A percentile compares a stretch with the other conserved stretches of the same genome.
Evolutionary conservation across 2,888 invertebrate genomes (phyloP).

Genomic region (Cactoblastis cactorum): DNA sequence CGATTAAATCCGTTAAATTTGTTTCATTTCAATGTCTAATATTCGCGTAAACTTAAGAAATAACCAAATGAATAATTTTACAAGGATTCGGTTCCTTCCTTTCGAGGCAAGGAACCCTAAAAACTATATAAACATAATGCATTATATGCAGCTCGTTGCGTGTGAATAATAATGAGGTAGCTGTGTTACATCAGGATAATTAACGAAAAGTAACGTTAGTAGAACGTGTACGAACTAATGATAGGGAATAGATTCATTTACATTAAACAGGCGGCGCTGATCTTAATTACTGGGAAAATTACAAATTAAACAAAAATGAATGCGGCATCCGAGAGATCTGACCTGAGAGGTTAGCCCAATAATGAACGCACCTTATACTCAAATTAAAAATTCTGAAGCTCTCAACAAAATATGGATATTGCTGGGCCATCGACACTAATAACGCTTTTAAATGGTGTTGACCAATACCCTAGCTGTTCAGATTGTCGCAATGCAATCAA

Average conservation of each 20-base stretch:
- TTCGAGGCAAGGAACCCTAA: conserved; percentile 11
- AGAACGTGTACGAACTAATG: conserved; percentile 73
- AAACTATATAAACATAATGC: conserved; percentile 22
- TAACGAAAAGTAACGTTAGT: conserved; percentile 73
- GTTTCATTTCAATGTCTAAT: too few relatives aligned
- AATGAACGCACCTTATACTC: conserved; percentile 38
- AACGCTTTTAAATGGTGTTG: too few relatives aligned
- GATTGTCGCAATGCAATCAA: neutral
- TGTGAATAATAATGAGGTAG: conserved; percentile 60
- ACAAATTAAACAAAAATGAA: conserved; percentile 72
- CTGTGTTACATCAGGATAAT: conserved; percentile 64
- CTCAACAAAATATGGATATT: conserved; percentile 12
- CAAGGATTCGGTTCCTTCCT: too few relatives aligned
- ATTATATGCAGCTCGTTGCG: conserved; percentile 37
- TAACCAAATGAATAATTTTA: too few relatives aligned
- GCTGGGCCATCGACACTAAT: neutral
- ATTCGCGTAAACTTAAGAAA: too few relatives aligned
- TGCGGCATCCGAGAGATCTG: conserved; percentile 36
- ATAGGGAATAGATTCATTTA: conserved; percentile 75
- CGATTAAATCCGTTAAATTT: too few relatives aligned
- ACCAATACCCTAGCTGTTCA: neutral
- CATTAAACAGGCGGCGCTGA: conserved; percentile 69
- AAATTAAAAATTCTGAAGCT: conserved; percentile 32
- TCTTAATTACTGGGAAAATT: conserved; percentile 76
- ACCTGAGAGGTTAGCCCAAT: conserved; percentile 33